These are phyloP conservation scores for Eupithecia centaureata DNA, from an alignment of 2,888 invertebrate genomes.

Conservation along the genomic window DNA sequence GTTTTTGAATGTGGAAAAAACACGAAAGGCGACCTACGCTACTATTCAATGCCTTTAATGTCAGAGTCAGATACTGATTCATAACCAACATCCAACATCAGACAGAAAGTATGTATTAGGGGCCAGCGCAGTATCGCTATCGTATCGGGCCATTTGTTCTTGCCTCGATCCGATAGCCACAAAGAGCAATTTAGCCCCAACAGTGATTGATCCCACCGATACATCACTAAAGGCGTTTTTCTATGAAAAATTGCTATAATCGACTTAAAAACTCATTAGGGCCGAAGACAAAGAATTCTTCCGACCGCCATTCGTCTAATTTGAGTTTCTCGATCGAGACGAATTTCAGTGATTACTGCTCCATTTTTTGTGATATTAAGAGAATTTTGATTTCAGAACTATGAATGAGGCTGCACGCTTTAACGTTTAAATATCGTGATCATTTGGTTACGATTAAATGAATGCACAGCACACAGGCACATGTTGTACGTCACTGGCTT, in stretches of 20 bases:
- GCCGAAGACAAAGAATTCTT: constrained; percentile 81
- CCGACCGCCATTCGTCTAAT: constrained; percentile 81
- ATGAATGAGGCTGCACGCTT: constrained; percentile 30
- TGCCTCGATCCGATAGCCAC: constrained; percentile 71
- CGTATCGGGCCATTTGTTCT: constrained; percentile 61
- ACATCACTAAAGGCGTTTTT: constrained; percentile 84
- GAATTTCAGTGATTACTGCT: constrained; percentile 75
- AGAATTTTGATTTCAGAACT: constrained; percentile 41
- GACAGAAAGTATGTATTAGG: constrained; percentile 31
- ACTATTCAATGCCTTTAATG: constrained; percentile 22
- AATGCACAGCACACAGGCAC: constrained; percentile 44
- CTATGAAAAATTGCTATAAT: constrained; percentile 84
- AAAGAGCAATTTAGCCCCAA: constrained; percentile 76
- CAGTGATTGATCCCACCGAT: constrained; percentile 83
- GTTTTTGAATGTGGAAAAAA: constrained; percentile 11
- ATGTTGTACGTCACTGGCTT: constrained; percentile 68
- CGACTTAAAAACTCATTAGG: constrained; percentile 84
- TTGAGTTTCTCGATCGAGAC: constrained; percentile 81
- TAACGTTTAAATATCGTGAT: constrained; percentile 27
- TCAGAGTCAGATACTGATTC: constrained; percentile 25
- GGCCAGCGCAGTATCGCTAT: constrained; percentile 22
- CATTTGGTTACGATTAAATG: constrained; percentile 23
- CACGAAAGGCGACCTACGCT: constrained; percentile 13
- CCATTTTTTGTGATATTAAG: constrained; percentile 63
- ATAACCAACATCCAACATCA: constrained; percentile 27